Base-by-base conservation (phyloP, 2,113 vertebrate species). In the Platysteira castanea region DNA sequence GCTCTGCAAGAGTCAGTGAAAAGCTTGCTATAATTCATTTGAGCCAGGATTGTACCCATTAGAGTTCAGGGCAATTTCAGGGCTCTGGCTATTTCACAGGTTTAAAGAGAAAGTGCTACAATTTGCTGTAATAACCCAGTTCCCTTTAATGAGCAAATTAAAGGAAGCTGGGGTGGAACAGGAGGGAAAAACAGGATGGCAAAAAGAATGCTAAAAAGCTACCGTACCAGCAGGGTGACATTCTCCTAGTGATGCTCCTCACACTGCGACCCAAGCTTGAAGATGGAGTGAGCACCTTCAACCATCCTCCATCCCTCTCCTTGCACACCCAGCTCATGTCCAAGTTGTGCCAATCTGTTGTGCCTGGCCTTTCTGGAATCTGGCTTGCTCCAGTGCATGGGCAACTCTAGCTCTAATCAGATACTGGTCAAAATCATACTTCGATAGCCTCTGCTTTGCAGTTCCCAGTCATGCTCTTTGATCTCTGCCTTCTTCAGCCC, bases 81-180 rank as follows among this genome's bases (percentile, higher is more conserved):
- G 41, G 49, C 31, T 89, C 41, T 44, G 63, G 50, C 39, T 91
- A 30, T 69, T 89, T 64, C 67, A 73, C 20, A 74, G 53, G 14
- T 90, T 94, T 95, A 75, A 84, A 94, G n/a, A 85, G 74, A 95
- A 97, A 93, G 87, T 83, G 37, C 46, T 70, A 91, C 87, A 39
- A 59, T 93, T 93, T 91, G 57, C 76, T 87, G 39, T 68, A 91
- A 95, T 61, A 91, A 76, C 18, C 37, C 54, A 74, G n/a, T 26
- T 91, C 70, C 22, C 13, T 85, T 89, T 89, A 94, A 82, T 65
- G 63, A 73, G 46, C 75, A 93, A 90, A 90, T 88, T 88, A 90
- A 91, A 96, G 41, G 60, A 77, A 65, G 61, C 4, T 64, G 81
- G 31, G 84, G 11, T 63, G 79, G 57, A 91, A 52, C 37, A 82